Conservation (phyloP, 2,113 vertebrate genomes). For the Carollia perspicillata region DNA sequence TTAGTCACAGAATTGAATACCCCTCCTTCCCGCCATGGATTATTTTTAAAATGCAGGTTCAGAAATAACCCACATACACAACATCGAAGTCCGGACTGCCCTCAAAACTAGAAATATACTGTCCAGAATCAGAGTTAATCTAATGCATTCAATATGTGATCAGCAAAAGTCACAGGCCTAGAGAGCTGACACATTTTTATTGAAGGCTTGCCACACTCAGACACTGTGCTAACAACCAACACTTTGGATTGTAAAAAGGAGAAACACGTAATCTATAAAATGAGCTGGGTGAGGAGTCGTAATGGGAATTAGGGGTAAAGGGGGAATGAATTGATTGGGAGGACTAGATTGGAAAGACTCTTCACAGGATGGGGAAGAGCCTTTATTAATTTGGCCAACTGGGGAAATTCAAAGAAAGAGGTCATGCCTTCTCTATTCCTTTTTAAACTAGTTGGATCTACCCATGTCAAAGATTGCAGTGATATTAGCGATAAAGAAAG, state of each 20-base stretch:
- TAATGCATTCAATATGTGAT: neutral
- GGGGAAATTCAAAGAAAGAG: neutral
- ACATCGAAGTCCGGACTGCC: conserved; percentile 40
- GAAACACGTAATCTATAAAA: neutral
- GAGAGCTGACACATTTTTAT: neutral
- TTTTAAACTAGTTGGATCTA: neutral
- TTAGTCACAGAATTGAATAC: conserved; percentile 77
- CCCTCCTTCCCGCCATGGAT: conserved; percentile 68
- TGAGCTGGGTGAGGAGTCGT: neutral
- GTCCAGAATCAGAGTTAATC: conserved; percentile 57
- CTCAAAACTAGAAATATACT: conserved; percentile 57
- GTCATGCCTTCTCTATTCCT: neutral
- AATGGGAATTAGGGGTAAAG: neutral
- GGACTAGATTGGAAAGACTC: neutral
- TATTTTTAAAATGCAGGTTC: conserved; percentile 75
- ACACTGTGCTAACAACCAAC: neutral
- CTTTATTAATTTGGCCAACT: neutral
- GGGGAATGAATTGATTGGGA: neutral
- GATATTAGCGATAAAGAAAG: neutral
- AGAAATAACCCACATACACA: conserved; percentile 69
- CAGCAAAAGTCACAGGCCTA: neutral
- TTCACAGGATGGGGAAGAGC: neutral
- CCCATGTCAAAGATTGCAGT: neutral
- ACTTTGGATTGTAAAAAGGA: neutral
- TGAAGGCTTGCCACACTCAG: neutral